Evolutionary conservation across 2,113 vertebrate genomes (phyloP), one percentile per base, ranked within the genome.

Genomic region (Orthochromis malagaraziensis): DNA sequence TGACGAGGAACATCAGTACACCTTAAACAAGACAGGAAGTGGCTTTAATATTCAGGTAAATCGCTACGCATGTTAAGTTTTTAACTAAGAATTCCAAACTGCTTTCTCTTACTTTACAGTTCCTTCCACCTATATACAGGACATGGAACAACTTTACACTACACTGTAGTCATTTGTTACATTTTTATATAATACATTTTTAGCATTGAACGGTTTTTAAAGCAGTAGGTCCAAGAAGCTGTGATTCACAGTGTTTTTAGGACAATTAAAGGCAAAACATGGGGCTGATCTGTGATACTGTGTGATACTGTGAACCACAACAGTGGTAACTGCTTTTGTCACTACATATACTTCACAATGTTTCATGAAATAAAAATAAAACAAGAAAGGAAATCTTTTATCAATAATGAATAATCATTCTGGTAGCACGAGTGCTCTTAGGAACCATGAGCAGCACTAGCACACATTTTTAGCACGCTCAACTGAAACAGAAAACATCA

Each of bases 111-210:
- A 35, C 58, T 63, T 63, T n/a, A 35, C 31, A 63, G 58, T 63
- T 63, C 14, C 58, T 33, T 19, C 9, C 0, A 58, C 8, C 0
- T 31, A 58, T 0, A 31, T 9, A 58, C 2, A 16, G 24, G 29
- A 63, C 0, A 60, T 33, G 29, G 16, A 63, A 63, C 29, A 17
- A 33, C 29, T 33, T 63, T 33, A 0, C 58, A 63, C 29, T 33
- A 60, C 14, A 60, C 29, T 60, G 29, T 10, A 60, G 58, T 33
- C 29, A 17, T 33, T 33, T 63, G 12, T 63, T 33, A 6, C 8
- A 33, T 19, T 31, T 31, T 17, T 19, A 19, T 2, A 19, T 31
- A 60, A 33, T 31, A 60, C 2, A 3, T 60, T 33, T 60, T 60
- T 33, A 57, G 54, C 24, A 57, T 57, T 57, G 24, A 26, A 57